These are phyloP conservation scores for Apaloderma vittatum DNA, from an alignment of 2,113 vertebrate genomes.

Conservation along the genomic window DNA sequence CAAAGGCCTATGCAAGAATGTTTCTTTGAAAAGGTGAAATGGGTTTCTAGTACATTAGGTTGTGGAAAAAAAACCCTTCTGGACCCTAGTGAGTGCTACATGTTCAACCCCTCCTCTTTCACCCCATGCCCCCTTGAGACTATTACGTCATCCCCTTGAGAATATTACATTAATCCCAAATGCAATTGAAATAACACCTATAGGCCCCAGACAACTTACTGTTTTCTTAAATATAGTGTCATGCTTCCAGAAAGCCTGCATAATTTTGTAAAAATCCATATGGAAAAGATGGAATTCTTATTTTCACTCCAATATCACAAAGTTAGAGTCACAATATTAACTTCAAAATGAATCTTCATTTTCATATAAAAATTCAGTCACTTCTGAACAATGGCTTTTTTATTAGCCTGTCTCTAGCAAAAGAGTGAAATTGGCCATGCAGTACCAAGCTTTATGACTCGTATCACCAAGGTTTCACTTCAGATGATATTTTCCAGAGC, in stretches of 20 bases:
- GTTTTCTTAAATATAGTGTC: neutral
- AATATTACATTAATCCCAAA: neutral
- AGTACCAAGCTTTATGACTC: neutral
- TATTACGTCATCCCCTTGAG: neutral
- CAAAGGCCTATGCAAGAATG: neutral
- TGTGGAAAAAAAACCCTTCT: rapidly evolving
- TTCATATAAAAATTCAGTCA: neutral
- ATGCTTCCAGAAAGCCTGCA: neutral
- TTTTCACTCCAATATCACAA: neutral
- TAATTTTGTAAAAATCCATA: neutral
- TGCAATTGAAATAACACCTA: neutral
- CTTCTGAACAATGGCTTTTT: neutral
- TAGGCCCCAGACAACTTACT: neutral
- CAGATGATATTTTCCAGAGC: neutral
- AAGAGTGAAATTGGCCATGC: neutral
- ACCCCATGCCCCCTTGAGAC: rapidly evolving
- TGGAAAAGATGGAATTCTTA: neutral
- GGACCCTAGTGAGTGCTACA: neutral
- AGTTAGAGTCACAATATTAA: neutral
- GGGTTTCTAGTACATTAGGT: neutral
- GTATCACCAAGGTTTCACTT: neutral
- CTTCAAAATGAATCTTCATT: neutral
- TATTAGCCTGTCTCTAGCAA: neutral
- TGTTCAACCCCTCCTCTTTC: neutral
- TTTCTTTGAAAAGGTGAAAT: neutral